Base-by-base conservation (phyloP, 2,797 vertebrate genomes). In the Limosa lapponica region DNA sequence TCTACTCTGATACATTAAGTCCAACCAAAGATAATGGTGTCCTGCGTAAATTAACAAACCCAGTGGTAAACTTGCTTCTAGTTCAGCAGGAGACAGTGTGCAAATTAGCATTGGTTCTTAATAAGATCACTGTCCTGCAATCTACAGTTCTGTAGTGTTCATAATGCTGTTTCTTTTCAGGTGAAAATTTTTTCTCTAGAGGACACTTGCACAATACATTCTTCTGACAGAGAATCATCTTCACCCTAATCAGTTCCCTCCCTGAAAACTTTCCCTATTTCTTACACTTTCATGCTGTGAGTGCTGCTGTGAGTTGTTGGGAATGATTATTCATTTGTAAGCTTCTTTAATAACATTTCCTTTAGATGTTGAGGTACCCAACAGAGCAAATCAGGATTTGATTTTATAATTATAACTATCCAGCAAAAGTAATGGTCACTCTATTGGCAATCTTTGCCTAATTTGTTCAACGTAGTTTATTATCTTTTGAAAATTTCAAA, bases 31-130 rank as follows among this genome's bases (percentile, higher is more conserved):
- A 98, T 97, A 98, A 99, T 98, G 98, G 99, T 98, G 99, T 99
- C 99, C 99, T 98, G 98, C 96, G 97, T 98, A 99, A 99, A 99
- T 99, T 99, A 99, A 99, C 99, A 99, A 98, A 99, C 99, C 98
- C 99, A 99, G 99, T 99, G 99, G 99, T 99, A 99, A 99, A 99
- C 98, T 98, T 97, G 98, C 98, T 98, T 99, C 98, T 98, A 99
- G 98, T 99, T 99, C 99, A 99, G 98, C 98, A 72, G 98, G 98
- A 97, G 98, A 98, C 97, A 98, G 98, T 98, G 99, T 99, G 99
- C 98, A 99, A 99, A 99, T 99, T 99, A 99, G 98, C 98, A 98
- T 98, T 98, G 98, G 98, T 98, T 99, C 99, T 98, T 99, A 99
- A 99, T 99, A 99, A 99, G 99, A 98, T 98, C 98, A 97, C 98